Evolutionary conservation across 2,888 invertebrate genomes (phyloP).

Genomic region (Alitta virens): DNA sequence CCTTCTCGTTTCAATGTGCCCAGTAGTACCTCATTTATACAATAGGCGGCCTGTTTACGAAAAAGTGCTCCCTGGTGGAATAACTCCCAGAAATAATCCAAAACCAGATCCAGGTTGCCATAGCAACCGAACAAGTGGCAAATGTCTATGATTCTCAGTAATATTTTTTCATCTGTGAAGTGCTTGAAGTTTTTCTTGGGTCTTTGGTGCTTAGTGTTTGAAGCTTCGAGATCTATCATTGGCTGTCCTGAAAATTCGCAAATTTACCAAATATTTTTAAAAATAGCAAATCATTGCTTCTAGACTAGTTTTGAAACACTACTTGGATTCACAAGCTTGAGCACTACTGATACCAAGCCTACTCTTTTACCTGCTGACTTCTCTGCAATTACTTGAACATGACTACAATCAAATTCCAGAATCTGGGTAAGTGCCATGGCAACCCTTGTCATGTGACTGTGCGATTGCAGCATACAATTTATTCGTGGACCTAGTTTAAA

Average conservation of each 20-base stretch:
- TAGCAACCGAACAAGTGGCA: slow-evolving; percentile 42
- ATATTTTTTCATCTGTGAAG: slow-evolving; percentile 40
- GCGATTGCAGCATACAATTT: slow-evolving; percentile 35
- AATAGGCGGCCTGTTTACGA: slow-evolving; percentile 41
- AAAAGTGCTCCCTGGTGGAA: slow-evolving; percentile 39
- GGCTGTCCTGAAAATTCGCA: slow-evolving; percentile 19
- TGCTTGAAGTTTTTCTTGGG: slow-evolving; percentile 35
- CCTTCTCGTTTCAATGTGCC: slow-evolving; percentile 26
- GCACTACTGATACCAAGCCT: too few species aligned
- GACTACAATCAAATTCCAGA: slow-evolving; percentile 42
- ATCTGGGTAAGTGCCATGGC: slow-evolving; percentile 41
- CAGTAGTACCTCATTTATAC: slow-evolving; percentile 46
- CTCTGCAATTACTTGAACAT: slow-evolving; percentile 43
- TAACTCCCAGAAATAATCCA: slow-evolving; percentile 47
- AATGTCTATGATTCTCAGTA: slow-evolving; percentile 31
- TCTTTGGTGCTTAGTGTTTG: slow-evolving; percentile 17
- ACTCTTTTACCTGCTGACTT: slow-evolving; percentile 8
- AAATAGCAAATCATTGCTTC: neutral
- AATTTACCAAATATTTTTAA: neutral
- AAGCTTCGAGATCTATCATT: neutral
- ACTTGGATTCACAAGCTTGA: too few species aligned
- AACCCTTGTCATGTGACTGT: slow-evolving; percentile 40
- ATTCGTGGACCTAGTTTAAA: slow-evolving; percentile 33
- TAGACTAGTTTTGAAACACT: too few species aligned
- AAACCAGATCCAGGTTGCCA: slow-evolving; percentile 41